Base-by-base conservation (phyloP, 2,888 invertebrate species). In the Dichetophora obliterata region DNA sequence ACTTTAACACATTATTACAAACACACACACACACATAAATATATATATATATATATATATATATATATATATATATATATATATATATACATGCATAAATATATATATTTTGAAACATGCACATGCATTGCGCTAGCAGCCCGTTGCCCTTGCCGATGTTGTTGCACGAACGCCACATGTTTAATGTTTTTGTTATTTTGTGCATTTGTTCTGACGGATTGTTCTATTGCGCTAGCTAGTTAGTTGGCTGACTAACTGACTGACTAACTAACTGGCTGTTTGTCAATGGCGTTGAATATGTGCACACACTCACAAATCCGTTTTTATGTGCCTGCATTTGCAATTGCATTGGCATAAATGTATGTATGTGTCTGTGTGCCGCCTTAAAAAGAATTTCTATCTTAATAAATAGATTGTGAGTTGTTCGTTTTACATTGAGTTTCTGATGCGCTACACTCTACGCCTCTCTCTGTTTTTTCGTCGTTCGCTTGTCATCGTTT, bases 401-500 rank as follows among this genome's bases (percentile, higher is more conserved):
- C 16, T 50, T 57, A 59, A 37, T 73, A 5, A 16, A 54, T 34
- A 50, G 48, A 11, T n/a, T 24, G 16, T 37, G 48, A 37, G 19
- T 48, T n/a, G 65, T 50, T 68, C 16, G 22, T 70, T 72, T 73
- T 70, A 27, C 63, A 50, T 59, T 19, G n/a, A 27, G 19, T 75
- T 48, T 61, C 43, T 66, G n/a, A 57, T 43, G 59, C 22, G 50
- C n/a, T 72, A 66, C 34, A 52, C 6, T 43, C 14, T 19, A 48
- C 72, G 72, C 66, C 71, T 75, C 71, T 71, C 59, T 54, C 57
- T 71, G 48, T 57, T 61, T 48, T 68, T 63, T 3, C n/a, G 50
- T 19, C 50, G 37, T 57, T 24, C 9, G n/a, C 57, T 72, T 43
- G 24, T 66, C 66, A 66, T 24, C 63, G 66, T 19, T 27, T 63